A percentile compares a stretch with the other conserved stretches of the same genome.
Conservation (phyloP, 2,113 vertebrate species). For the Anarhynchus alexandrinus region DNA sequence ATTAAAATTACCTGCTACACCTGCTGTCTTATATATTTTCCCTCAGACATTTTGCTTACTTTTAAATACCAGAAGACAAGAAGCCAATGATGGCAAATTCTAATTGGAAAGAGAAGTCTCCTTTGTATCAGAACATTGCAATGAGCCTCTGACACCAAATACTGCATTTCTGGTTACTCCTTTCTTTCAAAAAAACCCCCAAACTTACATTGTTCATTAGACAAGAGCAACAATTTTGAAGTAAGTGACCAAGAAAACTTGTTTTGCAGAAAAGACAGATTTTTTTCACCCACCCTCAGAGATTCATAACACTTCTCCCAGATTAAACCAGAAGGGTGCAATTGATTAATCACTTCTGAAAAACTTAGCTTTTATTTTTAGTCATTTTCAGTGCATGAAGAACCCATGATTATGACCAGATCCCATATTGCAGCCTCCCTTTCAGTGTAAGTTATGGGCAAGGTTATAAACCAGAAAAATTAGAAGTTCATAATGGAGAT, state of each 20-base stretch:
- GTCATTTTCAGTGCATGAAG: neutral
- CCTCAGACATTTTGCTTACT: neutral
- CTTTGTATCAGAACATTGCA: neutral
- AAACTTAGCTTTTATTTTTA: neutral
- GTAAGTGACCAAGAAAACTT: neutral
- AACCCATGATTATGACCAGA: neutral
- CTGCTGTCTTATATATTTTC: neutral
- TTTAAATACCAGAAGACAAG: neutral
- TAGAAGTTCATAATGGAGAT: neutral
- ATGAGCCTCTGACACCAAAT: neutral
- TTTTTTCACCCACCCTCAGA: neutral
- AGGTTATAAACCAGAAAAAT: slow-evolving; percentile 21
- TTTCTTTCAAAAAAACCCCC: neutral
- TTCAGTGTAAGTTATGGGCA: neutral
- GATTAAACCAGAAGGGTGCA: neutral
- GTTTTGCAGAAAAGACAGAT: neutral
- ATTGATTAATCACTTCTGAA: neutral
- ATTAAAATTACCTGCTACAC: neutral
- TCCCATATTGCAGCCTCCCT: neutral
- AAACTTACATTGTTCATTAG: neutral
- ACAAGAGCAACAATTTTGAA: neutral
- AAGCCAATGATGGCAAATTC: neutral
- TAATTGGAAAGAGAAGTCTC: neutral
- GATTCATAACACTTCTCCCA: neutral
- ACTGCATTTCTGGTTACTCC: neutral